These are phyloP conservation scores for Mesorhabditis belari DNA, from an alignment of 2,888 invertebrate species.

Conservation along the genomic window DNA sequence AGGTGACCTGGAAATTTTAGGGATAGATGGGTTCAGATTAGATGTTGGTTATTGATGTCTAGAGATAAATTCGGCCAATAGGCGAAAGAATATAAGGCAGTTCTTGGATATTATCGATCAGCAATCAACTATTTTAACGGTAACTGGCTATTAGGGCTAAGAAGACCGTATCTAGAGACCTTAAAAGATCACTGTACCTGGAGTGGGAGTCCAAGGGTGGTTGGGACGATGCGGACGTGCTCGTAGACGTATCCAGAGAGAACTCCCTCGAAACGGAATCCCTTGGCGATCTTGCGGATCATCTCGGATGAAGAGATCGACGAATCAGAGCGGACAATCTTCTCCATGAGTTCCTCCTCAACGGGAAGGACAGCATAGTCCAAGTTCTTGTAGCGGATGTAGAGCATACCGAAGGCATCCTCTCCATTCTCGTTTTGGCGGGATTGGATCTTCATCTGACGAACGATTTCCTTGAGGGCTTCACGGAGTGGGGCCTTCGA, in stretches of 20 bases:
- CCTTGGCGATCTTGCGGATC: constrained; percentile 20
- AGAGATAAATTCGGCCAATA: too few relatives aligned
- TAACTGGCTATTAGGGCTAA: too few relatives aligned
- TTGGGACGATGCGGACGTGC: constrained; percentile 30
- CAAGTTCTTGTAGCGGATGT: constrained; percentile 36
- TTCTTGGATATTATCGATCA: too few relatives aligned
- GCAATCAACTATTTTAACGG: too few relatives aligned
- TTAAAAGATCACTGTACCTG: constrained; percentile 7
- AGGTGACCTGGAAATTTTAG: constrained; percentile 17
- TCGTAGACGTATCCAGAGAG: constrained; percentile 23
- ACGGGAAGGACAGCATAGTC: constrained; percentile 44
- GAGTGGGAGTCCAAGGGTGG: constrained; percentile 41
- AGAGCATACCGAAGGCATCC: constrained; percentile 21
- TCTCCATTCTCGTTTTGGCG: constrained; percentile 12
- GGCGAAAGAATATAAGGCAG: too few relatives aligned
- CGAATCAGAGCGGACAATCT: constrained; percentile 16
- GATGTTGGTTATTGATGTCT: too few relatives aligned
- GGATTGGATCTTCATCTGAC: too few relatives aligned
- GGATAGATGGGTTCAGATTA: too few relatives aligned
- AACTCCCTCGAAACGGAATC: constrained; percentile 15
- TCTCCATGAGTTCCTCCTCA: constrained; percentile 22
- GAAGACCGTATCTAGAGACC: too few relatives aligned
- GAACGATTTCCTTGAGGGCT: too few relatives aligned
- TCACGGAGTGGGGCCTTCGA: constrained; percentile 12
- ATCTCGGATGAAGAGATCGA: constrained; percentile 12